Evolutionary conservation across 2,888 invertebrate genomes (phyloP), one percentile per base, ranked within the genome.

Genomic region (Gastrophysa polygoni): DNA sequence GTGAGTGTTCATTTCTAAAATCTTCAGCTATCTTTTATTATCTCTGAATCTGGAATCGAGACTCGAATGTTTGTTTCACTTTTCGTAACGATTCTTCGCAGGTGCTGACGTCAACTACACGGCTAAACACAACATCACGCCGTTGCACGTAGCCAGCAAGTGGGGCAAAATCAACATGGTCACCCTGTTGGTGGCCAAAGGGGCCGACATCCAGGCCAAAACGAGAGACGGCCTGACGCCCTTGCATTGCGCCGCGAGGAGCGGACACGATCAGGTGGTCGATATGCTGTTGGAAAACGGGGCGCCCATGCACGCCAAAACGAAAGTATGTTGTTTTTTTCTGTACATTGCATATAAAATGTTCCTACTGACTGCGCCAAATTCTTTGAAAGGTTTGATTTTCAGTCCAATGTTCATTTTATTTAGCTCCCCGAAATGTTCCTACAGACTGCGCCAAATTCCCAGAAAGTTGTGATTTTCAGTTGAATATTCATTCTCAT

Each of bases 81-180:
- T 11, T 5, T 7, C 24, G 24, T 5, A 24, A 24, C 3, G 7
- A 24, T 5, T 24, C 24, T 24, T 24, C 24, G 24, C 34, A 70
- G 95, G 74, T 28, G 98, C 98, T 0, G 95, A 99, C 83, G 93
- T 97, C 14, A 98, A 98, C 80, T 93, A 92, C 75, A 91, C 93
- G 60, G 99, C 98, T 24, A 96, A 98, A 85, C 98, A 98, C 83
- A 94, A 93, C 81, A 98, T 98, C 75, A 96, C 96, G n/a, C 98
- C 98, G 0, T 83, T 99, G 55, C 98, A 99, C 81, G 98, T 99
- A 34, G 97, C 98, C 46, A 92, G 95, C 76, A 98, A 99, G 84
- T 99, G 99, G 98, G 98, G 98, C 7, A 96, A 97, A 81, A 88
- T 91, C 71, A 92, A 93, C 71, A 95, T 99, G 91, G 91, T 96